Evolutionary conservation across 2,888 invertebrate genomes (phyloP), one percentile per base, ranked within the genome.

Genomic region (Cylindroiulus punctatus): DNA sequence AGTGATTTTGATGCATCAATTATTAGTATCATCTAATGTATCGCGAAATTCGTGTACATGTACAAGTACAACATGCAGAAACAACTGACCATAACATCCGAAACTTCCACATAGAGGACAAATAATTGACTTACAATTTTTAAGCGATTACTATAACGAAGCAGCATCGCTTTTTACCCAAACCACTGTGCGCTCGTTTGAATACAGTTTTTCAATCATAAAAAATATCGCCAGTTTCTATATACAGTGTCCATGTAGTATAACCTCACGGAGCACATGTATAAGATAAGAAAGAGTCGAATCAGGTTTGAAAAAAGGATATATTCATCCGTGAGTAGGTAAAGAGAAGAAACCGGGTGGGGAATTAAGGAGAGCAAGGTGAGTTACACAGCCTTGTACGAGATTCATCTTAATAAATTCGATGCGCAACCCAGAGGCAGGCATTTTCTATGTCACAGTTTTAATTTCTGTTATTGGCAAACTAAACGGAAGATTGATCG

Each of bases 401-500:
- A 76, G 17, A 76, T 76, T 12, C 17, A 30, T 30, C 30, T 26
- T 76, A 30, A 76, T 76, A 76, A 76, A 76, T 76, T 76, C 76
- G 76, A 76, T 76, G 32, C 30, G 76, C 76, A 76, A 76, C 76
- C 76, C 76, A 76, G 76, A 76, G 76, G 76, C 76, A 30, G 30
- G 30, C 30, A 30, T 76, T 76, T 76, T 76, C 30, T 30, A 30
- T 76, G 76, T 76, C 76, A 32, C 76, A 26, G 76, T 76, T 76
- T 30, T 30, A 32, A 76, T 76, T 76, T 76, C 30, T 14, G 76
- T 76, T 76, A 76, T 30, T 30, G 30, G 30, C 0, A 76, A 30
- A 76, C 76, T 76, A 76, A 76, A 76, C 76, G 30, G 76, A 76
- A 14, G 76, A 76, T 76, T 76, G 76, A 76, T 76, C 17, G 76